These are phyloP conservation scores for Spodoptera frugiperda DNA, from an alignment of 1,140 invertebrate genomes.

Conservation along the genomic window DNA sequence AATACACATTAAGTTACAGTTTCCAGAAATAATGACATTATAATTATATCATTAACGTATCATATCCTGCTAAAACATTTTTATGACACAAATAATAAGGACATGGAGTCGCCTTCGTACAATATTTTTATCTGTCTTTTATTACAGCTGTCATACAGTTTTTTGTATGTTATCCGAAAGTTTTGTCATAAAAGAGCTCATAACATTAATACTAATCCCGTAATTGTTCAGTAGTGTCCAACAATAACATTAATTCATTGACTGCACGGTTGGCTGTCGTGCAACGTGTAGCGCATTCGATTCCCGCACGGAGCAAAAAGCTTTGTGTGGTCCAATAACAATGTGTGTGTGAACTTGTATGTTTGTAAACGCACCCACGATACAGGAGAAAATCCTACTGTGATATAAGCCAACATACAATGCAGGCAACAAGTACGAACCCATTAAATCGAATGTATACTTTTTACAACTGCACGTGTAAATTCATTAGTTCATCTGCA, in stretches of 20 bases:
- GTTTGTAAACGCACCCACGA: too few species aligned
- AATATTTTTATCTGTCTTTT: conserved; percentile 6
- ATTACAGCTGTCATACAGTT: conserved; percentile 23
- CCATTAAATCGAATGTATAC: not conserved
- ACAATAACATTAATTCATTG: conserved; percentile 31
- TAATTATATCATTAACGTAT: not conserved
- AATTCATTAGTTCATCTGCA: not conserved
- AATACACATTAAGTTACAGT: too few species aligned
- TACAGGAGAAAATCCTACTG: too few species aligned
- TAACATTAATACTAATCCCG: conserved; percentile 44
- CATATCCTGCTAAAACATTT: not conserved
- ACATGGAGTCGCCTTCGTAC: not conserved
- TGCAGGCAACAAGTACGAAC: too few species aligned
- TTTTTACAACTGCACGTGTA: not conserved
- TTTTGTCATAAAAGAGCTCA: conserved; percentile 45
- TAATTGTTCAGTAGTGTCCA: conserved; percentile 37
- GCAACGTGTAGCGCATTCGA: too few species aligned
- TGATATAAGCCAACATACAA: too few species aligned
- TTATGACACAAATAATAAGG: conserved; percentile 17
- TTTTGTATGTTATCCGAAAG: conserved; percentile 29
- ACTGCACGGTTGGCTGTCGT: too few species aligned
- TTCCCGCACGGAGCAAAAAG: too few species aligned
- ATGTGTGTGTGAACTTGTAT: too few species aligned
- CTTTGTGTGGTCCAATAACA: too few species aligned
- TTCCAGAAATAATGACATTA: too few species aligned